Evolutionary conservation across 1,140 invertebrate species (phyloP).

Genomic region (Aricia agestis): DNA sequence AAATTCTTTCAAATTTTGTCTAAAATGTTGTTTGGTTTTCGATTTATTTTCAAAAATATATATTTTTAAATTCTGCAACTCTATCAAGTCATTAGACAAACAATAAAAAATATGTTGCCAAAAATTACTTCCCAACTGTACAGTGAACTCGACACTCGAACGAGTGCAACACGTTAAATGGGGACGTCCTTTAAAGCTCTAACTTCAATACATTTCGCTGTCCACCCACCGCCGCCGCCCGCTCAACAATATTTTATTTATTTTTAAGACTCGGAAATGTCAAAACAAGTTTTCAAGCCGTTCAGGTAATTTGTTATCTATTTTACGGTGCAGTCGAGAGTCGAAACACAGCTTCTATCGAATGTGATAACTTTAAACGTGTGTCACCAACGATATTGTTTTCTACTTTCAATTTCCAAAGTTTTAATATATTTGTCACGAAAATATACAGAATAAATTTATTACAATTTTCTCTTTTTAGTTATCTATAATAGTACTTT

Average conservation of each 20-base stretch:
- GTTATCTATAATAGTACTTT: too few relatives aligned
- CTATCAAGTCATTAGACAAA: too few relatives aligned
- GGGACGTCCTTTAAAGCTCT: not conserved
- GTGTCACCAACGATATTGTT: not conserved
- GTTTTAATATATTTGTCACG: not conserved
- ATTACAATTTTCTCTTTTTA: too few relatives aligned
- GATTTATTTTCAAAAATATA: too few relatives aligned
- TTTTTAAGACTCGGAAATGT: constrained; percentile 1
- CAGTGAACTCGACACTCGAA: not conserved
- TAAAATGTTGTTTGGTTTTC: too few relatives aligned
- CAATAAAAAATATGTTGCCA: too few relatives aligned
- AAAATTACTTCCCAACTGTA: too few relatives aligned
- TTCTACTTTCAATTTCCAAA: not conserved
- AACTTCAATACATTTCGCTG: not conserved
- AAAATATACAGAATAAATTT: too few relatives aligned
- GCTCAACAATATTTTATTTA: not conserved
- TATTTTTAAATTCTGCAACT: too few relatives aligned
- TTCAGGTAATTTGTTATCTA: not conserved
- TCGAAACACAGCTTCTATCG: not conserved
- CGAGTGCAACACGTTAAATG: not conserved
- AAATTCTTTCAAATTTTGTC: too few relatives aligned
- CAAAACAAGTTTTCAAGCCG: constrained; percentile 2
- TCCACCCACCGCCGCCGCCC: not conserved
- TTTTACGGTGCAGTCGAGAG: not conserved
- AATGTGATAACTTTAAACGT: not conserved